Conservation (phyloP, 2,797 vertebrate genomes). For the Furcifer pardalis region DNA sequence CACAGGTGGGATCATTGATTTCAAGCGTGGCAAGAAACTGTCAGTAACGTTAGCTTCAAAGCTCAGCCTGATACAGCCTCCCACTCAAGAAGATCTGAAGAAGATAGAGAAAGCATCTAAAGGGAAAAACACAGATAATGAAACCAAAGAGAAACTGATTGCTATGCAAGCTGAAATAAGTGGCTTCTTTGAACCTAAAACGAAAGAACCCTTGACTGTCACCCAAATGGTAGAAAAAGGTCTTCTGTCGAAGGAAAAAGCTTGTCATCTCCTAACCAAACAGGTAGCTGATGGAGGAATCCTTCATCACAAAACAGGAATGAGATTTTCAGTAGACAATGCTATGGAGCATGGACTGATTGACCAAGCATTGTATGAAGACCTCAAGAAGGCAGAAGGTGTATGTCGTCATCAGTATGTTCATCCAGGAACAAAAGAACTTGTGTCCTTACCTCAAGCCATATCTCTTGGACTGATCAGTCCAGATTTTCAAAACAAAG, state of each 20-base stretch:
- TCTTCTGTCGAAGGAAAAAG: slow-evolving; percentile 79
- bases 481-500: slow-evolving; percentile 66
- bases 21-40: slow-evolving; percentile 87
- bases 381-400: slow-evolving; percentile 75
- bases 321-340: slow-evolving; percentile 84
- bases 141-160: slow-evolving; percentile 78
- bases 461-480: slow-evolving; percentile 56
- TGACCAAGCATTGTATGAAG: slow-evolving; percentile 74
- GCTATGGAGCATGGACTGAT: slow-evolving; percentile 84
- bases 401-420: slow-evolving; percentile 61
- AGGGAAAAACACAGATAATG: slow-evolving; percentile 81
- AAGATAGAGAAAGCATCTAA: slow-evolving; percentile 89
- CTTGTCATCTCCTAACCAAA: slow-evolving; percentile 80
- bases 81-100: slow-evolving; percentile 79
- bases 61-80: slow-evolving; percentile 83
- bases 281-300: slow-evolving; percentile 92
- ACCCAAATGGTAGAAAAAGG: slow-evolving; percentile 82
- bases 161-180: slow-evolving; percentile 89
- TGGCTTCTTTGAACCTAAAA: slow-evolving; percentile 87
- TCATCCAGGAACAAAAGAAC: slow-evolving; percentile 68
- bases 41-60: slow-evolving; percentile 93
- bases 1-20: slow-evolving; percentile 91
- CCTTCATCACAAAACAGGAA: slow-evolving; percentile 88
- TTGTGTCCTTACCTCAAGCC: slow-evolving; percentile 64
- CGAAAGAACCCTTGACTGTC: slow-evolving; percentile 79